Evolutionary conservation across 2,797 vertebrate genomes (phyloP).

Genomic region (Malurus leucopterus): DNA sequence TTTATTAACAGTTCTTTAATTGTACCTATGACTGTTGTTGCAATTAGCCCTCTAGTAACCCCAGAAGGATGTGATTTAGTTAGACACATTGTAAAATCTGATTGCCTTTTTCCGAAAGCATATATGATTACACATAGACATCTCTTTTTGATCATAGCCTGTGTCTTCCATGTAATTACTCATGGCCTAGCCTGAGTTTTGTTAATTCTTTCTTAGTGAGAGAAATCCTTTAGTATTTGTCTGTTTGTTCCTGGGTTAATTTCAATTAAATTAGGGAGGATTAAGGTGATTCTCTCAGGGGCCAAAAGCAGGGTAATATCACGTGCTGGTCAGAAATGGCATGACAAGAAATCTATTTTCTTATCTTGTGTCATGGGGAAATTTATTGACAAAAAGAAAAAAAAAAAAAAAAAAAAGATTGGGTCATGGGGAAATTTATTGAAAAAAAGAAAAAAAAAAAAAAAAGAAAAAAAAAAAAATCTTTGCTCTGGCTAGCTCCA

Average conservation of each 20-base stretch:
- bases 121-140: background rate
- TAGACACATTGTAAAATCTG: background rate
- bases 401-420: fast-evolving
- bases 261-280: background rate
- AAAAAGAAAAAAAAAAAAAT: fast-evolving
- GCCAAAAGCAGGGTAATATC: background rate
- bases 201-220: background rate
- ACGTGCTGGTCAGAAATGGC: background rate
- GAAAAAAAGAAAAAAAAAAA: fast-evolving
- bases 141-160: background rate
- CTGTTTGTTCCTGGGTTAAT: background rate
- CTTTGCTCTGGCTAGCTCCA: background rate
- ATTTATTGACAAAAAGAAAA: fast-evolving
- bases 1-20: background rate
- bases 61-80: background rate
- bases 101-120: background rate
- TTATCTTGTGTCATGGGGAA: background rate
- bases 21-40: background rate
- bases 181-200: background rate
- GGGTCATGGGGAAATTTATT: background rate
- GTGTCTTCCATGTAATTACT: background rate
- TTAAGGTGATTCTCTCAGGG: background rate
- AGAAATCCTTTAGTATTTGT: background rate
- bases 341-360: background rate
- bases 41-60: background rate